Evolutionary conservation across 2,888 invertebrate species (phyloP).

Genomic region (Ctenicera cuprea): DNA sequence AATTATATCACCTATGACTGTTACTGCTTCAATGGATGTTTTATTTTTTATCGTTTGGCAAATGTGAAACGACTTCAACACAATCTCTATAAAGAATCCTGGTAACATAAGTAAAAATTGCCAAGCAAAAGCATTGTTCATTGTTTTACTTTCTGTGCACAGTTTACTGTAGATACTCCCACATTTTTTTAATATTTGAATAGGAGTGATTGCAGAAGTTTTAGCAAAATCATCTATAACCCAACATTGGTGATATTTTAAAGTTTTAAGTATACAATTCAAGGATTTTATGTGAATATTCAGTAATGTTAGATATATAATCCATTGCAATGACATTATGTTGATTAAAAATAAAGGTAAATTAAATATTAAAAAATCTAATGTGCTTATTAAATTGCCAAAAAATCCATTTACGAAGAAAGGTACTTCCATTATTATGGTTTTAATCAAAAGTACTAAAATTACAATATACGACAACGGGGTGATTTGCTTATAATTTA

Average conservation of each 20-base stretch:
- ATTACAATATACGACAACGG: neutral
- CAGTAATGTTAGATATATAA: conserved; percentile 20
- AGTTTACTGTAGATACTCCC: conserved; percentile 23
- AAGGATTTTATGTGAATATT: conserved; percentile 2
- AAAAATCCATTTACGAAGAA: neutral
- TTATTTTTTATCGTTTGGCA: conserved; percentile 31
- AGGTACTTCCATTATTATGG: conserved; percentile 5
- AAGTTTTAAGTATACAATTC: conserved; percentile 15
- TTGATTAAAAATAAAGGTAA: conserved; percentile 13
- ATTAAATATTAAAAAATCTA: conserved; percentile 14
- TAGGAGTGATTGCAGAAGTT: neutral
- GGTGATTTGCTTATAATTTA: conserved; percentile 2
- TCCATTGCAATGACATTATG: conserved; percentile 28
- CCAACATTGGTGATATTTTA: conserved; percentile 26
- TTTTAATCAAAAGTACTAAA: neutral
- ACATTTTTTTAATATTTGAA: neutral
- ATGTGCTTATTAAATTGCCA: neutral
- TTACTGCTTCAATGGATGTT: neutral
- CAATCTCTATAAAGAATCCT: conserved; percentile 32
- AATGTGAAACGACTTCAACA: conserved; percentile 27
- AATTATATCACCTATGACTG: conserved; percentile 12
- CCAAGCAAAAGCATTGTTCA: conserved; percentile 32
- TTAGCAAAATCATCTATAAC: conserved; percentile 16
- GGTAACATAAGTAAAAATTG: conserved; percentile 35
- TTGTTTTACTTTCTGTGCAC: neutral